Percentiles rank a stretch among this genome's conserved stretches.
Conservation (phyloP, 2,113 vertebrate species). For the Cheirogaleus medius region DNA sequence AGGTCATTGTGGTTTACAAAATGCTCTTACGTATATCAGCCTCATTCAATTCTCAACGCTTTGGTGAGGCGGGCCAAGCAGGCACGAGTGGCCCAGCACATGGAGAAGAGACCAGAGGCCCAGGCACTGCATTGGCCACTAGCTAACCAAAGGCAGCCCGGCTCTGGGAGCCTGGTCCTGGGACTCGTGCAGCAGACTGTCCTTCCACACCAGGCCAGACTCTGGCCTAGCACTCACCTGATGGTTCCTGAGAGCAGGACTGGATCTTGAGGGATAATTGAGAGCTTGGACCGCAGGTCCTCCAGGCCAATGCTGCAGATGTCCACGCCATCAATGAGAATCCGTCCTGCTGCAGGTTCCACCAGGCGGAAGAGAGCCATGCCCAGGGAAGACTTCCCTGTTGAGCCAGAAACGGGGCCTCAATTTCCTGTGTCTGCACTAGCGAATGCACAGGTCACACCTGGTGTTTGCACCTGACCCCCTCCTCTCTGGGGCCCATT, state of each 20-base stretch:
- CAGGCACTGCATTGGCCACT: background rate
- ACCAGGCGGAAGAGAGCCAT: slow-evolving; percentile 86
- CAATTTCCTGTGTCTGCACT: background rate
- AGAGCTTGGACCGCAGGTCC: slow-evolving; percentile 86
- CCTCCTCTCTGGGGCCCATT: accelerated
- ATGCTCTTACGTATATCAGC: no score
- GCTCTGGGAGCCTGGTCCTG: accelerated
- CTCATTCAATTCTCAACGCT: background rate
- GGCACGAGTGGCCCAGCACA: background rate
- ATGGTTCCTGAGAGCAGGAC: slow-evolving; percentile 88
- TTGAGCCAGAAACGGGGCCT: background rate
- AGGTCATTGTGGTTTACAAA: background rate
- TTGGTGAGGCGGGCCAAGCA: background rate
- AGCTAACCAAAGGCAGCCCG: background rate
- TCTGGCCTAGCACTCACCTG: slow-evolving; percentile 74
- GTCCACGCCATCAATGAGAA: slow-evolving; percentile 86
- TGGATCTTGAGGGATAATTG: slow-evolving; percentile 85
- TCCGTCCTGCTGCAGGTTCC: slow-evolving; percentile 82
- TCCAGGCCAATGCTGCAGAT: slow-evolving; percentile 81
- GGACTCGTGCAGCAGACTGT: background rate
- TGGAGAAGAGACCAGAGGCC: background rate
- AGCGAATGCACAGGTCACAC: no score
- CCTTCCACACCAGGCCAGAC: background rate
- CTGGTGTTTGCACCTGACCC: accelerated
- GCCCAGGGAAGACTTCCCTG: slow-evolving; percentile 87